phyloP scores from a whole-genome alignment of 2,888 invertebrate genomes.

The Euzophera pinguis region DNA sequence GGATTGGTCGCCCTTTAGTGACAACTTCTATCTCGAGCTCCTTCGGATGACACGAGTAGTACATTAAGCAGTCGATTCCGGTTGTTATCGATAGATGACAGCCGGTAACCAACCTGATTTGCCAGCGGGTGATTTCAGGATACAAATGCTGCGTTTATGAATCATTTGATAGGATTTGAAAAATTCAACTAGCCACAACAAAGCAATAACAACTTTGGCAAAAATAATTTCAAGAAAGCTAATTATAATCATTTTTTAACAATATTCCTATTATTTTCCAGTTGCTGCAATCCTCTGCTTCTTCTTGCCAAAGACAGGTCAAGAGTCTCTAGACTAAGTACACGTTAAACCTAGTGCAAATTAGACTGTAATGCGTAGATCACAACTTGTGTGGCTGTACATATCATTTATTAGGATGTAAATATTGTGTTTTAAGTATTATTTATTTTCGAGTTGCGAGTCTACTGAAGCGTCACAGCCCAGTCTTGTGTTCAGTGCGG shows the following conservation, averaged over 20 bases:
- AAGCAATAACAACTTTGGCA: not conserved
- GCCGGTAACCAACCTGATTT: too few relatives aligned
- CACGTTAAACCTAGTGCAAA: conserved; percentile 53
- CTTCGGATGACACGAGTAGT: too few relatives aligned
- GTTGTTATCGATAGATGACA: too few relatives aligned
- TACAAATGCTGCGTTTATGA: too few relatives aligned
- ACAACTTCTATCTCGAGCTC: too few relatives aligned
- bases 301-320: conserved; percentile 87
- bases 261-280: conserved; percentile 55
- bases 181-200: too few relatives aligned
- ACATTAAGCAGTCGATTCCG: too few relatives aligned
- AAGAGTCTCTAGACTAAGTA: conserved; percentile 83
- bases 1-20: too few relatives aligned
- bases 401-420: conserved; percentile 69
- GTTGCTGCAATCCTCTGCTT: conserved; percentile 87
- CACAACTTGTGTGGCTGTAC: conserved; percentile 57
- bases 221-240: not conserved
- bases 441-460: conserved; percentile 38
- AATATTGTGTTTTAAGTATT: conserved; percentile 70
- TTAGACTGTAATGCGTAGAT: conserved; percentile 48
- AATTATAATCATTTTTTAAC: not conserved
- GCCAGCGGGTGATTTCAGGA: too few relatives aligned
- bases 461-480: conserved; percentile 18
- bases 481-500: conserved; percentile 11
- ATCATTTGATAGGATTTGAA: too few relatives aligned